phyloP scores from a whole-genome alignment of 2,797 vertebrate genomes.

The Alca torda region DNA sequence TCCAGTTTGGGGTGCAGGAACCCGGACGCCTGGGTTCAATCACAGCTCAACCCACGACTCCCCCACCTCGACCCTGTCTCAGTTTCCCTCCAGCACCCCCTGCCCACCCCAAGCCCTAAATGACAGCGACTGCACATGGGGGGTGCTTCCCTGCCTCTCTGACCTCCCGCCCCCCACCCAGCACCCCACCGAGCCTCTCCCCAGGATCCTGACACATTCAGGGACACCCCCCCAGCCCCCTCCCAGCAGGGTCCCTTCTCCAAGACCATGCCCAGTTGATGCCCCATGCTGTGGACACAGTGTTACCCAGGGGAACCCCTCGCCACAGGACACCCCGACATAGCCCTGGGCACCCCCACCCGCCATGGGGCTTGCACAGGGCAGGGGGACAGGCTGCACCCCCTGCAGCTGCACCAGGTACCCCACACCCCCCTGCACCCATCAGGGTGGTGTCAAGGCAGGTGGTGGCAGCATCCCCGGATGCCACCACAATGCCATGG shows the following conservation, averaged over 20 bases:
- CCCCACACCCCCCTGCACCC: background rate
- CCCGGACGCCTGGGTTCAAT: background rate
- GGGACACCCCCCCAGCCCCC: no score
- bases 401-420: background rate
- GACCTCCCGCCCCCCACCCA: no score
- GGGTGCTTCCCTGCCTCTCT: background rate
- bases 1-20: background rate
- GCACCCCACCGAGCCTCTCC: background rate
- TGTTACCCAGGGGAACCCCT: background rate
- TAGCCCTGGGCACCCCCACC: fast-evolving
- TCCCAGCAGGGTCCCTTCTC: background rate
- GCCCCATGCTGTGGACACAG: background rate
- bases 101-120: background rate
- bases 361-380: fast-evolving
- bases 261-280: background rate
- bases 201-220: background rate
- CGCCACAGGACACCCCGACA: fast-evolving
- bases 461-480: background rate
- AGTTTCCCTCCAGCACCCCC: background rate
- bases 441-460: background rate
- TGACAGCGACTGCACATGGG: background rate
- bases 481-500: fast-evolving
- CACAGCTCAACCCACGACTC: fast-evolving
- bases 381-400: background rate
- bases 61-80: background rate